These are phyloP conservation scores for Euplexia lucipara DNA, from an alignment of 2,888 invertebrate genomes.

Conservation along the genomic window DNA sequence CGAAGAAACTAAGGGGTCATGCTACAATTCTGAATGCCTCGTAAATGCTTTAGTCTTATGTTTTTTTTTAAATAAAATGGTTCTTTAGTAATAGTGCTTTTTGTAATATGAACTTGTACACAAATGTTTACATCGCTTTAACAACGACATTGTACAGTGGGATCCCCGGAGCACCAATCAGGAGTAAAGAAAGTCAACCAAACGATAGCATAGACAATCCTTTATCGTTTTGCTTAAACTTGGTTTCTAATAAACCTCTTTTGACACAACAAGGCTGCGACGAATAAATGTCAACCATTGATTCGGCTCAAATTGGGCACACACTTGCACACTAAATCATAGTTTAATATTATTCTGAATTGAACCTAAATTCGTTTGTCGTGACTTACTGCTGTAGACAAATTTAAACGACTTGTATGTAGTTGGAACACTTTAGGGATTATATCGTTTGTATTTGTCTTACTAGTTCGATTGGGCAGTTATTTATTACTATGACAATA, in stretches of 20 bases:
- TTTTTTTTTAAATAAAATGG: too few species aligned
- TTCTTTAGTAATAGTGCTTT: too few species aligned
- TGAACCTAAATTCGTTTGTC: constrained; percentile 22
- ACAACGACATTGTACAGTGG: too few species aligned
- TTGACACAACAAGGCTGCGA: not conserved
- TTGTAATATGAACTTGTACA: too few species aligned
- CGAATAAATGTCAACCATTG: constrained; percentile 7
- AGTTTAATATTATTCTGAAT: constrained; percentile 40
- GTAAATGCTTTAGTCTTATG: too few species aligned
- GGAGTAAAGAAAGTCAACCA: too few species aligned
- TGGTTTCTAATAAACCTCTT: not conserved
- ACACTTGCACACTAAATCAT: constrained; percentile 18
- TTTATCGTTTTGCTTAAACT: not conserved
- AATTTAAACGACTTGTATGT: constrained; percentile 39
- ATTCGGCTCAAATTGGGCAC: constrained; percentile 8
- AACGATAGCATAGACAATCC: too few species aligned
- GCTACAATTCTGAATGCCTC: too few species aligned
- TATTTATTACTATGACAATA: constrained; percentile 11
- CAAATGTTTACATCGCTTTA: too few species aligned
- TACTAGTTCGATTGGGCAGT: constrained; percentile 5
- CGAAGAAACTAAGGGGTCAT: too few species aligned
- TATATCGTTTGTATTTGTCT: constrained; percentile 16
- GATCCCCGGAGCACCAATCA: too few species aligned
- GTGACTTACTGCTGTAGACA: constrained; percentile 41
- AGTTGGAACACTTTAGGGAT: constrained; percentile 8